Evolutionary conservation across 2,113 vertebrate species (phyloP), one percentile per base, ranked within the genome.

Genomic region (Rousettus leschenaultii): DNA sequence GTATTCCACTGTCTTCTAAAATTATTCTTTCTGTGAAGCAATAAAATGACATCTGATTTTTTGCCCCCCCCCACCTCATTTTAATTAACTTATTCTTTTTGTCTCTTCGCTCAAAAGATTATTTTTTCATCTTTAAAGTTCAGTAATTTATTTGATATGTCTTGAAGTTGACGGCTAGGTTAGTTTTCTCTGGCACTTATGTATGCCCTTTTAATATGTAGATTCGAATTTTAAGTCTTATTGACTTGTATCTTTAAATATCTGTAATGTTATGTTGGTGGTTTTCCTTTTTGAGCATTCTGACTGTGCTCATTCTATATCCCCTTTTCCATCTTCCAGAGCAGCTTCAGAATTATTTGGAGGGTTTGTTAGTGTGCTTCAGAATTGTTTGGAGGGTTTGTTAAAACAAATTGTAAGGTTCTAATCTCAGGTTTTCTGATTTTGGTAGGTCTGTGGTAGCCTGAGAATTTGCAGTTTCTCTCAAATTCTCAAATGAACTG

Each of bases 71-170:
- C 3, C 22, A 12, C 24, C 26, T 22, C 16, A 55, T 66, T 79
- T 78, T 79, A 90, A 90, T 79, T 68, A 90, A 55, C 48, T 78
- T 79, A 68, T 68, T 78, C 35, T 43, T 90, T 68, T 90, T n/a
- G 48, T 79, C 65, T 66, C 28, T 78, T 65, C 55, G 87, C 74
- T 79, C 28, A 68, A 57, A 90, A 68, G 35, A 43, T 79, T 79
- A 40, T 79, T 78, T 89, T 35, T 79, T 79, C 74, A 79, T 79
- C 35, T 68, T 68, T 68, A n/a, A 68, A 90, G 48, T 68, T 90
- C 61, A 79, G 74, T 79, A 68, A 90, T 79, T 68, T 68, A 24
- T 35, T 68, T 55, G 61, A 16, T 43, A 43, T 90, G 19, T 79
- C 61, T 79, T 90, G 28, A 48, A 68, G 35, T 55, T 68, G 19